A percentile compares a stretch with the other conserved stretches of the same genome.
Evolutionary conservation across 2,113 vertebrate species (phyloP).

Genomic region (Emydocephalus ijimae): DNA sequence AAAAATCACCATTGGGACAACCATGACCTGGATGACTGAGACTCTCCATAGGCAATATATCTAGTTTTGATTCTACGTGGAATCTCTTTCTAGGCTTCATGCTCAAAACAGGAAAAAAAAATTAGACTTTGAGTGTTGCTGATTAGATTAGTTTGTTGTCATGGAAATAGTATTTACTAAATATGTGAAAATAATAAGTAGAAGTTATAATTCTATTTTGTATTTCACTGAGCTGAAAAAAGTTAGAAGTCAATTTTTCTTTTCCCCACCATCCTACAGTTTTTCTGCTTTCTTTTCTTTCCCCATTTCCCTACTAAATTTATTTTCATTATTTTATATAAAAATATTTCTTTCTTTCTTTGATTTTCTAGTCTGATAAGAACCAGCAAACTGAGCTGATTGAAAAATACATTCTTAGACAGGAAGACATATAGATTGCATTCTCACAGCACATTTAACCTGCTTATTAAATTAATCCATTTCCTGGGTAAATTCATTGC

Average conservation of each 20-base stretch:
- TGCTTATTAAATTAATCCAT: background rate
- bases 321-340: background rate
- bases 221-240: background rate
- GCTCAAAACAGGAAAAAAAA: background rate
- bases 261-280: background rate
- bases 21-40: too few species aligned
- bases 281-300: background rate
- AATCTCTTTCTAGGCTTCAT: background rate
- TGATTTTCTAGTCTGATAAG: too few species aligned
- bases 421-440: background rate
- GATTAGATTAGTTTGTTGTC: background rate
- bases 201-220: background rate
- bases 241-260: background rate
- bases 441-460: background rate
- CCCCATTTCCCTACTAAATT: too few species aligned
- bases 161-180: background rate
- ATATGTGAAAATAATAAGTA: background rate
- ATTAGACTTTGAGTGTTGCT: background rate
- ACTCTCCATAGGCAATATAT: too few species aligned
- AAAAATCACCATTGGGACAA: background rate
- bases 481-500: background rate
- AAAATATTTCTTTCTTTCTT: background rate
- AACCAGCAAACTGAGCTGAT: background rate
- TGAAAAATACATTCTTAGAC: background rate
- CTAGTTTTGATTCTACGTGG: background rate